Percentiles rank a stretch among this genome's conserved stretches.
Conservation (phyloP, 1,140 invertebrate genomes). For the Mesaphorura yosii region DNA sequence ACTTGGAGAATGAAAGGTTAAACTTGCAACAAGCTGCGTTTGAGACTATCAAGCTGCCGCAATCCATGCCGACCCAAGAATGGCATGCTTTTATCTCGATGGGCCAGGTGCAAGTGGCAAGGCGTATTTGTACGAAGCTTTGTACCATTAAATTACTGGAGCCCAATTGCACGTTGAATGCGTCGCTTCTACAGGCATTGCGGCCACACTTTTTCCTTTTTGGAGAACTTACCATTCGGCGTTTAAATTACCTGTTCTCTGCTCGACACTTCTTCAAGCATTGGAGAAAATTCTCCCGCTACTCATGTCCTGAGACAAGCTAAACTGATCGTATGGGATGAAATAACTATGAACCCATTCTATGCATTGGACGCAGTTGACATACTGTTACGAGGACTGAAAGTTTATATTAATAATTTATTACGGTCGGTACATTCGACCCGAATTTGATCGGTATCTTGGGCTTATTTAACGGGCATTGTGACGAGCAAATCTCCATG, state of each 20-base stretch:
- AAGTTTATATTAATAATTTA: too few species aligned
- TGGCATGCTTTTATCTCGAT: conserved; percentile 3
- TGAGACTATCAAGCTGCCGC: background rate
- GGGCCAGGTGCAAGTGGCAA: conserved; percentile 14
- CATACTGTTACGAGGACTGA: conserved; percentile 1
- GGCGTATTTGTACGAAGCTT: conserved; percentile 11
- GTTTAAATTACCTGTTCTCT: conserved; percentile 15
- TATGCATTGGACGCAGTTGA: background rate
- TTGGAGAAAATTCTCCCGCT: background rate
- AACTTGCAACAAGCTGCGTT: background rate
- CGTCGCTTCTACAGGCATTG: conserved; percentile 25
- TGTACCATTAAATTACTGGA: background rate
- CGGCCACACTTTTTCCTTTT: conserved; percentile 13
- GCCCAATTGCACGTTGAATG: background rate
- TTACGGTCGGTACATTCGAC: too few species aligned
- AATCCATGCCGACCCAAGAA: background rate
- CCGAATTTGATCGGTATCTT: too few species aligned
- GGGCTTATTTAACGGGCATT: too few species aligned
- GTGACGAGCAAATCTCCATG: too few species aligned
- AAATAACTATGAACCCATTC: conserved; percentile 6
- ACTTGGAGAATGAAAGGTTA: background rate
- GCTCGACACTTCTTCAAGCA: background rate
- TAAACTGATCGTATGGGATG: conserved; percentile 16
- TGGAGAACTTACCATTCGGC: conserved; percentile 19
- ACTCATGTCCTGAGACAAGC: conserved; percentile 1